Base-by-base conservation (phyloP, 2,113 vertebrate species). In the Uria aalge region DNA sequence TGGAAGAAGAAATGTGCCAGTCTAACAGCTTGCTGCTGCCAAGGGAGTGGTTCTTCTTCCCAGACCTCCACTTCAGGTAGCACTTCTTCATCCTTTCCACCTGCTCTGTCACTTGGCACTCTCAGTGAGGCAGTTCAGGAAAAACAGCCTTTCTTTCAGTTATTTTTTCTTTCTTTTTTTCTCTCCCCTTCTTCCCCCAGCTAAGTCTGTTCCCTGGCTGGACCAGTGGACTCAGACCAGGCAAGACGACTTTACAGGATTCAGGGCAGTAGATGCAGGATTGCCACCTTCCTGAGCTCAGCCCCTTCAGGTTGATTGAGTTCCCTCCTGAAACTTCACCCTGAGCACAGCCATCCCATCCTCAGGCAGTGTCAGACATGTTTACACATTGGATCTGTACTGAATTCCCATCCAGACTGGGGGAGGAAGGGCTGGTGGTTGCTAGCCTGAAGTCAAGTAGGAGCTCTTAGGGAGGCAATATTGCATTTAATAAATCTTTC, bases 191-290 rank as follows among this genome's bases (percentile, higher is more conserved):
- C 19, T n/a, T 81, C 17, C 21, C 12, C 7, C 41, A 62, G 10
- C 16, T 23, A 84, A 48, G 34, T 38, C 53, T 60, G 17, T 38
- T 62, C 41, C 60, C 23, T 29, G 15, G 10, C 24, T 77, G 27
- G 34, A 62, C 36, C 34, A 62, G 34, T 0, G 1, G 27, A 14
- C 16, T 90, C 41, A 45, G 41, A 68, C 0, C 1, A 18, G 19
- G 9, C 21, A 81, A 56, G 60, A 4, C 21, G 13, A 36, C 40
- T 77, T 77, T 27, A 53, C n/a, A 66, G 21, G 32, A 83, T 38
- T 48, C 64, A 63, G 34, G 47, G 48, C 4, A 52, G 20, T 20
- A 11, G 24, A 69, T 47, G 34, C 22, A 73, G 50, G 38, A 53
- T 43, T 73, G 22, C 3, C 6, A 0, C 36, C 18, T 62, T 69